Conservation (phyloP, 2,113 vertebrate species). For the Hyperopisus bebe region DNA sequence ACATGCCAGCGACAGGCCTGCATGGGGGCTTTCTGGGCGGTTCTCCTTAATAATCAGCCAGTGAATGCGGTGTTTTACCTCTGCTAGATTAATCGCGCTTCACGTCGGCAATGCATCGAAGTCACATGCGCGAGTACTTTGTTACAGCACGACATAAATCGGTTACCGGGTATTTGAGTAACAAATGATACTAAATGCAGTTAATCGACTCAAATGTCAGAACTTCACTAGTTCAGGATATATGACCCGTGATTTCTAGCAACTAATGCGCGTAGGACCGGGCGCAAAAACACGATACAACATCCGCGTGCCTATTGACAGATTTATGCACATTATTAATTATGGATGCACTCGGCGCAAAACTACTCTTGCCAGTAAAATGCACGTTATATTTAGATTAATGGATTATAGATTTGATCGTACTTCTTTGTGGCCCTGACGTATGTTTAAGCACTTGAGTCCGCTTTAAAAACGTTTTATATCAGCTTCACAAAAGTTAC, state of each 20-base stretch:
- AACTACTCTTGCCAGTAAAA: background rate
- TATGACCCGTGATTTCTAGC: background rate
- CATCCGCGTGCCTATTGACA: background rate
- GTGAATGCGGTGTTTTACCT: background rate
- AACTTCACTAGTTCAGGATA: background rate
- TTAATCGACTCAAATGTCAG: background rate
- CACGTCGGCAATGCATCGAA: background rate
- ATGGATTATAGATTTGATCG: background rate
- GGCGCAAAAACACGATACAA: background rate
- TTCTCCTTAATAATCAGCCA: background rate
- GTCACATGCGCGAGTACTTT: background rate
- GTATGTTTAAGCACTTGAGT: background rate
- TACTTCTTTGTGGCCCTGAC: background rate
- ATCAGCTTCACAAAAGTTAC: background rate
- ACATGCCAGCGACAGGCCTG: background rate
- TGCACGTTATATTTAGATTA: background rate
- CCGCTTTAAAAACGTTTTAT: background rate
- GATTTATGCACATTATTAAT: background rate
- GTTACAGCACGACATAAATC: background rate
- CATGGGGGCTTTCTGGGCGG: background rate
- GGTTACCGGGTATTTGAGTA: background rate
- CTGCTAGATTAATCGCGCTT: background rate
- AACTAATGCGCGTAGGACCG: background rate
- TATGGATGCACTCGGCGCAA: background rate
- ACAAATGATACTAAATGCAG: background rate